phyloP scores from a whole-genome alignment of 1,140 invertebrate species.

The Zaprionus nigranus region DNA sequence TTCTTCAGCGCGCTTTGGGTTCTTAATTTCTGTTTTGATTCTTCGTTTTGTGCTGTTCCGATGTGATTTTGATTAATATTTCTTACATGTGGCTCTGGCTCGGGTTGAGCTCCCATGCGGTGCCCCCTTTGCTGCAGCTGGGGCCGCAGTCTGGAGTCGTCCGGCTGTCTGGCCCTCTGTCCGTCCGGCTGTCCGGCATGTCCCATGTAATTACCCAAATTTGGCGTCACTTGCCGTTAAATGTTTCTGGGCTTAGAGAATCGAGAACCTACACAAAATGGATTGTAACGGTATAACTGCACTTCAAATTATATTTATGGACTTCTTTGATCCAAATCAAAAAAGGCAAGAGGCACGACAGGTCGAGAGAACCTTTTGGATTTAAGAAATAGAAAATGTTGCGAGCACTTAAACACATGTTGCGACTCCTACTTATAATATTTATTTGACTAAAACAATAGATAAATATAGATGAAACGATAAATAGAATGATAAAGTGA shows the following conservation, averaged over 20 bases:
- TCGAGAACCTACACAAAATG: slow-evolving; percentile 32
- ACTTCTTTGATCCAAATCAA: slow-evolving; percentile 11
- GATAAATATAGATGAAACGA: too few species aligned
- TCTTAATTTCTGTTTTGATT: slow-evolving; percentile 74
- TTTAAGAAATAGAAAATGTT: background rate
- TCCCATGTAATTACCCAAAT: slow-evolving; percentile 77
- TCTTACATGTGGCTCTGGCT: slow-evolving; percentile 58
- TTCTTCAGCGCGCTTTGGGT: slow-evolving; percentile 34
- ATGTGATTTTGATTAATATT: slow-evolving; percentile 80
- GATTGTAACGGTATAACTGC: slow-evolving; percentile 59
- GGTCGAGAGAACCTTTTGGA: background rate
- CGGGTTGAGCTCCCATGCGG: slow-evolving; percentile 56
- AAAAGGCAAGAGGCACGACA: background rate
- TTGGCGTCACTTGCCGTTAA: slow-evolving; percentile 79
- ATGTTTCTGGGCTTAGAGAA: slow-evolving; percentile 43
- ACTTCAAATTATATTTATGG: slow-evolving; percentile 66
- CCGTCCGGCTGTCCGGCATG: slow-evolving; percentile 3
- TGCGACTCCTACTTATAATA: background rate
- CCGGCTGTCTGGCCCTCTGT: background rate
- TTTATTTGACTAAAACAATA: too few species aligned
- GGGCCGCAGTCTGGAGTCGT: background rate
- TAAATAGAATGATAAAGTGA: too few species aligned
- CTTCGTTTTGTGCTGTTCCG: slow-evolving; percentile 47
- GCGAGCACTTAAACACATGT: background rate
- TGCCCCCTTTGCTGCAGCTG: slow-evolving; percentile 34